A percentile compares a stretch with the other conserved stretches of the same genome.
Evolutionary conservation across 2,888 invertebrate genomes (phyloP).

Genomic region (Drosophila emarginata): DNA sequence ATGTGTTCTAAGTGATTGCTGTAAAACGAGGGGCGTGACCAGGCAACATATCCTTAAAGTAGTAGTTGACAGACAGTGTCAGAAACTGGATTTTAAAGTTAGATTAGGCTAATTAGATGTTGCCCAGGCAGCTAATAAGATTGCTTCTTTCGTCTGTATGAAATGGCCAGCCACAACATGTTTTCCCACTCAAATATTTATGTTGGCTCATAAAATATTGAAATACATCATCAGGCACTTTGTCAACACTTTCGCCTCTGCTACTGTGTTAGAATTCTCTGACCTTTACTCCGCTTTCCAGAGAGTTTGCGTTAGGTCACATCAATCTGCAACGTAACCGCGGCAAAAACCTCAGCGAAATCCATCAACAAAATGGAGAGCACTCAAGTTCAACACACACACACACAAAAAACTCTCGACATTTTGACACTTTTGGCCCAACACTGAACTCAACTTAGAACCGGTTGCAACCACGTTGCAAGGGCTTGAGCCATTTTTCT

Average conservation of each 20-base stretch:
- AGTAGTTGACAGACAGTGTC: neutral
- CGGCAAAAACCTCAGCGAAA: constrained; percentile 17
- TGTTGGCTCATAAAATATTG: constrained; percentile 68
- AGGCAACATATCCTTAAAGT: constrained; percentile 42
- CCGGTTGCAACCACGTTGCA: constrained; percentile 28
- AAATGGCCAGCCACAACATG: constrained; percentile 55
- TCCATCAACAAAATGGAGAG: constrained; percentile 61
- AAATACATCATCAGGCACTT: constrained; percentile 68
- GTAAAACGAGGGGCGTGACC: constrained; percentile 23
- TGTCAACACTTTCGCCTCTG: constrained; percentile 52
- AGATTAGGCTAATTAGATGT: constrained; percentile 47
- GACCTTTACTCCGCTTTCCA: constrained; percentile 57
- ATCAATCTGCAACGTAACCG: constrained; percentile 54
- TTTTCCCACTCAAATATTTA: constrained; percentile 73
- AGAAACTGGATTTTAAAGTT: constrained; percentile 24
- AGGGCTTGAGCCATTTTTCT: constrained; percentile 56
- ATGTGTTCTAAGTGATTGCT: neutral
- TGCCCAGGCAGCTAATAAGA: constrained; percentile 30
- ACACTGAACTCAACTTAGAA: constrained; percentile 39
- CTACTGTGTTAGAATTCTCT: constrained; percentile 27
- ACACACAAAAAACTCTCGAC: constrained; percentile 21
- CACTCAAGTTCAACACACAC: neutral
- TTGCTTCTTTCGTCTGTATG: neutral
- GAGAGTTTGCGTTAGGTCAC: constrained; percentile 32
- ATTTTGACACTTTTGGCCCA: constrained; percentile 39